Percentiles rank a stretch among this genome's conserved stretches.
phyloP scores from a whole-genome alignment of 1,140 invertebrate species.

The Drosophila ficusphila region DNA sequence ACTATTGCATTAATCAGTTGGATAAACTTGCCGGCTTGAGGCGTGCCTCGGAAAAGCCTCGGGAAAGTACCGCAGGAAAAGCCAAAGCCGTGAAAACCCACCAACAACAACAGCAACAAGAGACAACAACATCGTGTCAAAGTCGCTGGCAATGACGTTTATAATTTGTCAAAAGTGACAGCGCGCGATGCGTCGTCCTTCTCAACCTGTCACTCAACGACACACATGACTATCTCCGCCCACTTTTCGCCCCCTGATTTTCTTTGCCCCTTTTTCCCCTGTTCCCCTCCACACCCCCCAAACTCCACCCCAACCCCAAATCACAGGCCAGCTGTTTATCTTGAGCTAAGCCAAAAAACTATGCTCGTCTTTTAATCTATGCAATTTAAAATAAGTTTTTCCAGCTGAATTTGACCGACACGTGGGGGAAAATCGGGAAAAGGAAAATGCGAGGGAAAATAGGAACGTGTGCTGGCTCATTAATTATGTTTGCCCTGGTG shows the following conservation, averaged over 20 bases:
- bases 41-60: conserved; percentile 6
- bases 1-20: conserved; percentile 79
- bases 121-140: conserved; percentile 58
- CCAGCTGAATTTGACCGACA: conserved; percentile 28
- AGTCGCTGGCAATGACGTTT: conserved; percentile 77
- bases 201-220: conserved; percentile 58
- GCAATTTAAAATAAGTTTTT: conserved; percentile 76
- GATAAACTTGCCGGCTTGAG: conserved; percentile 45
- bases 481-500: conserved; percentile 64
- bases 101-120: conserved; percentile 20
- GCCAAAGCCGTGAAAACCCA: conserved; percentile 13
- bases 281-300: background rate
- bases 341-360: conserved; percentile 61
- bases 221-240: conserved; percentile 22
- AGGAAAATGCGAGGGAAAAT: background rate
- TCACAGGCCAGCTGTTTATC: conserved; percentile 22
- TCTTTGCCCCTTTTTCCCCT: background rate
- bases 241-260: background rate
- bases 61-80: conserved; percentile 21
- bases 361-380: conserved; percentile 69
- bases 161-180: conserved; percentile 81
- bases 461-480: conserved; percentile 53
- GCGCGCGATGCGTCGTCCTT: conserved; percentile 43
- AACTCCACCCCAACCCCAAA: background rate
- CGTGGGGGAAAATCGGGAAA: conserved; percentile 1